phyloP scores from a whole-genome alignment of 2,797 vertebrate species.

The Notoglanidium macrostoma region DNA sequence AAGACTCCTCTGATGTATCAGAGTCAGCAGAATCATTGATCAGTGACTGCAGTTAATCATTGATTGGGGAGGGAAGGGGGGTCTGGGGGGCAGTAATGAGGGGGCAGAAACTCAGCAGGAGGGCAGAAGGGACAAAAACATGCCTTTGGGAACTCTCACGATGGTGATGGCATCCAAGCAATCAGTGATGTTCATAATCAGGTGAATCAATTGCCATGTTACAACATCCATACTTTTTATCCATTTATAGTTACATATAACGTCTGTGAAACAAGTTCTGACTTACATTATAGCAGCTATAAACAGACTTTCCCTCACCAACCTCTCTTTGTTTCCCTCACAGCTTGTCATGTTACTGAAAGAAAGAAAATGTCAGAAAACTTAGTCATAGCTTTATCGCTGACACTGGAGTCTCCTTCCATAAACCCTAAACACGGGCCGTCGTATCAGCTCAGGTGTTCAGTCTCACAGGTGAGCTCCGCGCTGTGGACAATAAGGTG shows the following conservation, averaged over 20 bases:
- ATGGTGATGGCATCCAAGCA: not conserved
- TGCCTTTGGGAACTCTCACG: not conserved
- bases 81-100: constrained; percentile 65
- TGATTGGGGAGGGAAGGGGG: constrained; percentile 68
- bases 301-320: not conserved
- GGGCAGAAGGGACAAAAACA: constrained; percentile 35
- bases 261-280: not conserved
- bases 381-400: not conserved
- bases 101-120: constrained; percentile 68
- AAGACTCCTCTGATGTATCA: constrained; percentile 78
- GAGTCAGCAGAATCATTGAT: constrained; percentile 84
- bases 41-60: constrained; percentile 80
- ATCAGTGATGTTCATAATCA: not conserved
- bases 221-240: not conserved
- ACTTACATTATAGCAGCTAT: not conserved
- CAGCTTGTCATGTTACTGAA: too few relatives aligned
- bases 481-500: too few relatives aligned
- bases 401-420: not conserved
- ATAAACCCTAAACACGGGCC: not conserved
- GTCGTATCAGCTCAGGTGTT: too few relatives aligned
- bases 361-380: not conserved
- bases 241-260: not conserved
- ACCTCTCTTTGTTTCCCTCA: not conserved
- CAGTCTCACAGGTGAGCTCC: too few relatives aligned
- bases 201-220: not conserved